Conservation (phyloP, 2,797 vertebrate species). For the Coendou prehensilis region DNA sequence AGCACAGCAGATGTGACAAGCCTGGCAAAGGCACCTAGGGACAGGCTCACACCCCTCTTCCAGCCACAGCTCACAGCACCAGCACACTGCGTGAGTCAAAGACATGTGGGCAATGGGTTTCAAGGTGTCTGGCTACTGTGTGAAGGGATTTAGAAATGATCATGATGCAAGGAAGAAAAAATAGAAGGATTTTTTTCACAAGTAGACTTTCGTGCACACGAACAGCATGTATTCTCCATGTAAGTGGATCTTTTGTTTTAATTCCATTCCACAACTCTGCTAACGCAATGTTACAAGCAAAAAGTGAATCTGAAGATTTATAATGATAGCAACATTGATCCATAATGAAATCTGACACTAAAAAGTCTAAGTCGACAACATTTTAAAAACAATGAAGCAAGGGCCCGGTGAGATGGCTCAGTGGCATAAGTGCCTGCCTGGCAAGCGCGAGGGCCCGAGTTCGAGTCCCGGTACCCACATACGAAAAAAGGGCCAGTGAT, state of each 20-base stretch:
- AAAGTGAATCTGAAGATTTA: slow-evolving; percentile 11
- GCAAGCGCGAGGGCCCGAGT: too few relatives aligned
- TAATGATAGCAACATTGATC: background rate
- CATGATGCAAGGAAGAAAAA: slow-evolving; percentile 9
- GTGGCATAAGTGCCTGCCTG: too few relatives aligned
- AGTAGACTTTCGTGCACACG: background rate
- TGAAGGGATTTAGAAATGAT: background rate
- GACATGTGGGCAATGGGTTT: fast-evolving
- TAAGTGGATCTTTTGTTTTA: background rate
- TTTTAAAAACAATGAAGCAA: slow-evolving; percentile 49
- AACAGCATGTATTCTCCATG: background rate
- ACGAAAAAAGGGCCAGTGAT: too few relatives aligned
- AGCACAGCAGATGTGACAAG: background rate
- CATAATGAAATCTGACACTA: slow-evolving; percentile 59
- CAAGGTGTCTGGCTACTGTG: too few relatives aligned
- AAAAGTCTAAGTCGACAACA: background rate
- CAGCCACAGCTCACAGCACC: background rate
- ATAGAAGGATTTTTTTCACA: background rate
- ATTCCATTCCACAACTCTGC: background rate
- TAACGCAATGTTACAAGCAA: slow-evolving; percentile 40
- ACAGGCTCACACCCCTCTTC: background rate
- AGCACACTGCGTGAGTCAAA: fast-evolving
- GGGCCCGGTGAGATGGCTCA: too few relatives aligned
- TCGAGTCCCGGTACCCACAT: too few relatives aligned
- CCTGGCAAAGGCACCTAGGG: background rate